Evolutionary conservation across 2,888 invertebrate species (phyloP), one percentile per base, ranked within the genome.

Genomic region (Idaea straminata): DNA sequence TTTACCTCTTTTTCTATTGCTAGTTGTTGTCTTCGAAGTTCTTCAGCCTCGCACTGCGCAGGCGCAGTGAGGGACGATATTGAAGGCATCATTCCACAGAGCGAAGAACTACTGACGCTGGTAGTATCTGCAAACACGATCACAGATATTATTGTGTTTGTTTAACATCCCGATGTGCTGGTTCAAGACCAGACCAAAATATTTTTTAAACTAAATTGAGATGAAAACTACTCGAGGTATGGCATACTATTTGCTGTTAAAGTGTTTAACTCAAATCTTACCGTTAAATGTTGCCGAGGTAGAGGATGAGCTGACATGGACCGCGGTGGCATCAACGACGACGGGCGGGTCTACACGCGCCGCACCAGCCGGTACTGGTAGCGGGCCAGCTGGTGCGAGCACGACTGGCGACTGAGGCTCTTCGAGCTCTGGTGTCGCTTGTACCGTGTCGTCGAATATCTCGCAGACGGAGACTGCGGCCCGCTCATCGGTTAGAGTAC

Each of bases 1-100:
- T 35, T 62, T 75, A 91, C 92, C 87, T 92, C 92, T 85, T 83
- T 82, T 70, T 92, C 92, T 38, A 92, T 92, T 15, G 89, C 92
- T 5, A 92, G 76, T 72, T 92, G 91, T 66, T 92, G 91, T 15
- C 87, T 77, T 5, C 90, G 80, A 15, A 92, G 73, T 61, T 91
- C 89, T 60, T 92, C 92, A 0, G 91, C 92, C 66, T 92, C 92
- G 36, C 73, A 77, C 5, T 82, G 83, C 0, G 78, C 83, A 0
- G 87, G 84, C 5, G 83, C 77, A 6, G 80, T 35, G 10, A 83
- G 63, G 1, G 81, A 74, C 6, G 80, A 68, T 64, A 81, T 57
- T 2, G 83, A 74, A 0, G 82, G 69, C 5, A 66, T 62, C 58
- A 70, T 71, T 0, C 71, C 68, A 57, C 73, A 74, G n/a, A 75